Percentiles rank a stretch among this genome's conserved stretches.
These are phyloP conservation scores for Pangasius krempfi DNA, from an alignment of 2,797 vertebrate species.

Conservation along the genomic window DNA sequence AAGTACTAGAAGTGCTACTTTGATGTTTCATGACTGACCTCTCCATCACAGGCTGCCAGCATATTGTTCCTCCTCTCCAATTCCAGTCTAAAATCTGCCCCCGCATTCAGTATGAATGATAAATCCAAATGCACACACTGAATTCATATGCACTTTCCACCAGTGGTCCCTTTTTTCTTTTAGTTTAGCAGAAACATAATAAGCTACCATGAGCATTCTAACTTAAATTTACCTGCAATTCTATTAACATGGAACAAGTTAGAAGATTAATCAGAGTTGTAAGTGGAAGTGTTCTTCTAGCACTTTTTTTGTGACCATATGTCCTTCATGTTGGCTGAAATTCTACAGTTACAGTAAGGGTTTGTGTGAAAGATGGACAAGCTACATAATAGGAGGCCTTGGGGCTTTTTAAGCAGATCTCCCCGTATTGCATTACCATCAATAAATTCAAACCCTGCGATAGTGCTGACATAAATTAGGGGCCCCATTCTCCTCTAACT, in stretches of 20 bases:
- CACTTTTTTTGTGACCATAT: constrained; percentile 73
- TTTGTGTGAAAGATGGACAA: constrained; percentile 75
- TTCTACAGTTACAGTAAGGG: constrained; percentile 75
- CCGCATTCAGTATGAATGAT: constrained; percentile 57
- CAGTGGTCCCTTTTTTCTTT: constrained; percentile 45
- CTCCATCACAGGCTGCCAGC: constrained; percentile 51
- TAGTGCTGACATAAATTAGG: constrained; percentile 79
- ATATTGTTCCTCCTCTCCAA: constrained; percentile 57
- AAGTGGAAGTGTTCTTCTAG: constrained; percentile 56
- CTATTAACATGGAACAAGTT: constrained; percentile 51
- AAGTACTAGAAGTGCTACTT: constrained; percentile 65
- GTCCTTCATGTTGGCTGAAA: constrained; percentile 73
- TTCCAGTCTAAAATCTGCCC: constrained; percentile 54
- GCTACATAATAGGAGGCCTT: constrained; percentile 71
- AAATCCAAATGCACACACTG: constrained; percentile 59
- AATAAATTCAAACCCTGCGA: constrained; percentile 73
- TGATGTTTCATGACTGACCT: constrained; percentile 68
- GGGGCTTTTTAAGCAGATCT: constrained; percentile 73
- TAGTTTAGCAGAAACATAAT: constrained; percentile 16
- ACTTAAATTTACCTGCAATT: constrained; percentile 60
- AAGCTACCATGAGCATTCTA: constrained; percentile 29
- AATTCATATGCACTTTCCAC: constrained; percentile 58
- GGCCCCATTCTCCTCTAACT: constrained; percentile 57
- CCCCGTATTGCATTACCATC: constrained; percentile 74
- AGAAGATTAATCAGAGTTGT: constrained; percentile 28